A percentile compares a stretch with the other conserved stretches of the same genome.
Evolutionary conservation across 2,797 vertebrate species (phyloP).

Genomic region (Lutjanus argentimaculatus): DNA sequence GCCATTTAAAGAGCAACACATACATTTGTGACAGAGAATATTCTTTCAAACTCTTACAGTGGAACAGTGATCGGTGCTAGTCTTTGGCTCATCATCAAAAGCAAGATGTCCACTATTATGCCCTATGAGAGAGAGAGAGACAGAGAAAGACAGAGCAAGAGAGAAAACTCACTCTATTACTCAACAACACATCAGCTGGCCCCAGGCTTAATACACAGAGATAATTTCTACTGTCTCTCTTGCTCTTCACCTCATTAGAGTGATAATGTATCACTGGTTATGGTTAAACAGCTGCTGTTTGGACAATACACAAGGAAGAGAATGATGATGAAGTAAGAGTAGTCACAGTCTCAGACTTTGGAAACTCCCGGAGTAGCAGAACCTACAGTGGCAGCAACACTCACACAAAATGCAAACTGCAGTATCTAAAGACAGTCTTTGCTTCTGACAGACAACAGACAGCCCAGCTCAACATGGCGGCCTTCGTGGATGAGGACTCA

Average conservation of each 20-base stretch:
- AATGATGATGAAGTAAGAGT: neutral
- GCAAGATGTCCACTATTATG: neutral
- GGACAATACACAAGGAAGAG: slow-evolving; percentile 30
- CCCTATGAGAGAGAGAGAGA: too few species aligned
- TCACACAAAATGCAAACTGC: too few species aligned
- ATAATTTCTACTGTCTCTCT: slow-evolving; percentile 6
- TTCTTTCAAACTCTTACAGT: slow-evolving; percentile 51
- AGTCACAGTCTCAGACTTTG: neutral
- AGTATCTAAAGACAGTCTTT: too few species aligned
- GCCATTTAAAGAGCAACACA: neutral
- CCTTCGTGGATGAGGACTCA: too few species aligned
- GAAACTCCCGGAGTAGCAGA: too few species aligned
- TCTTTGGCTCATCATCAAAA: slow-evolving; percentile 36
- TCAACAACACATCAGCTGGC: slow-evolving; percentile 18
- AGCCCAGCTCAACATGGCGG: too few species aligned
- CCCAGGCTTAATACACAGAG: slow-evolving; percentile 22
- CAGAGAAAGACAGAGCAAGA: too few species aligned
- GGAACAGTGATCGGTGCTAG: slow-evolving; percentile 10
- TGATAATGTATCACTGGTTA: slow-evolving; percentile 24
- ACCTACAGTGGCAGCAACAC: too few species aligned
- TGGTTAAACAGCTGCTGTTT: slow-evolving; percentile 12
- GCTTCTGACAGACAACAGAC: too few species aligned
- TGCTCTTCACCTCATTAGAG: neutral
- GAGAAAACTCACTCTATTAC: slow-evolving; percentile 27
- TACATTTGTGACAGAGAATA: neutral